These are phyloP conservation scores for Octopus bimaculoides DNA, from an alignment of 1,140 invertebrate genomes.

Conservation along the genomic window DNA sequence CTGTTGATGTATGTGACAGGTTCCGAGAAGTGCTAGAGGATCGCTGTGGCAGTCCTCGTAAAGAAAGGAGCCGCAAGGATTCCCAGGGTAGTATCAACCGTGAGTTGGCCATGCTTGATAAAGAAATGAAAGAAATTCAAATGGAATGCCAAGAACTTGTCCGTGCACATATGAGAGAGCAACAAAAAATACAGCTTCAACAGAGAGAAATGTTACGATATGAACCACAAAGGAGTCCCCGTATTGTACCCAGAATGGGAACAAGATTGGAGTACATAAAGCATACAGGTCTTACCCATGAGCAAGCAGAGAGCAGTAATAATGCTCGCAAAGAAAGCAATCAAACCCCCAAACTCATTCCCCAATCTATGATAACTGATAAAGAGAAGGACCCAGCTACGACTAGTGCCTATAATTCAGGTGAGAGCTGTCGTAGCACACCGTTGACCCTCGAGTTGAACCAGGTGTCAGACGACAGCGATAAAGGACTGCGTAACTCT, in stretches of 20 bases:
- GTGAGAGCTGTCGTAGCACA: conserved; percentile 71
- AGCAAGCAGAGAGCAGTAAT: conserved; percentile 13
- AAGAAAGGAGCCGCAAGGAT: conserved; percentile 36
- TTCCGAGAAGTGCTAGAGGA: conserved; percentile 48
- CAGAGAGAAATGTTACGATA: conserved; percentile 24
- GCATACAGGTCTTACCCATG: conserved; percentile 22
- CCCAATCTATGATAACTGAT: conserved; percentile 22
- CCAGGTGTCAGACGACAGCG: conserved; percentile 50
- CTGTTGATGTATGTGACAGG: conserved; percentile 46
- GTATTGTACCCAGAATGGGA: conserved; percentile 56
- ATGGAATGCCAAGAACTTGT: conserved; percentile 60
- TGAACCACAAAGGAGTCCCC: conserved; percentile 44
- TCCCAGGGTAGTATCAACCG: conserved; percentile 58
- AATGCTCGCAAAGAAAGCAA: not conserved
- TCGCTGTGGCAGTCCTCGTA: conserved; percentile 36
- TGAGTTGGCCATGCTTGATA: conserved; percentile 60
- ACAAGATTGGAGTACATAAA: conserved; percentile 61
- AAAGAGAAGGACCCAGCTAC: conserved; percentile 41
- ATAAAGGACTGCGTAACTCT: conserved; percentile 50
- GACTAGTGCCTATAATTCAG: conserved; percentile 75
- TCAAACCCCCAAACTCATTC: conserved; percentile 19
- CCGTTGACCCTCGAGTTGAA: conserved; percentile 64
- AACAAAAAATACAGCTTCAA: conserved; percentile 31
- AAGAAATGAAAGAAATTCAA: conserved; percentile 63
- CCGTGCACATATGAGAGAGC: conserved; percentile 38